Percentiles rank a stretch among this genome's conserved stretches.
Evolutionary conservation across 2,113 vertebrate species (phyloP).

Genomic region (Clarias batrachus): DNA sequence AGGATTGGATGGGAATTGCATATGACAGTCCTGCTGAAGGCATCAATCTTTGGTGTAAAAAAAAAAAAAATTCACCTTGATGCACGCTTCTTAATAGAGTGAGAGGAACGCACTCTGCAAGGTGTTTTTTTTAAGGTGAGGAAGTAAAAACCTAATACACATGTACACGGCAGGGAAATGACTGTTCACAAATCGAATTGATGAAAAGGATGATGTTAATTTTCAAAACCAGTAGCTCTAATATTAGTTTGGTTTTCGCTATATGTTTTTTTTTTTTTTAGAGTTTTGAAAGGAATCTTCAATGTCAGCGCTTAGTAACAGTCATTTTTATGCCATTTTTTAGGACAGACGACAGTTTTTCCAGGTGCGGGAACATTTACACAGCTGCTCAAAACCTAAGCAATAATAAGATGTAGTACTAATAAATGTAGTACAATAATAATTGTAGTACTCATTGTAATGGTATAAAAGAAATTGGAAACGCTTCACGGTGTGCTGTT

Average conservation of each 20-base stretch:
- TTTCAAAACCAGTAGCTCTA: not conserved
- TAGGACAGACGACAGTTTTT: no score
- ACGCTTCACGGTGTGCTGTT: not conserved
- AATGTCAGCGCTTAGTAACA: not conserved
- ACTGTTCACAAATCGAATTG: not conserved
- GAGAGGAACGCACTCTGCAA: not conserved
- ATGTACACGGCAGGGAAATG: not conserved
- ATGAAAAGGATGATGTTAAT: not conserved
- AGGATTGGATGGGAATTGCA: not conserved
- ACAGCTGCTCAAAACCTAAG: no score
- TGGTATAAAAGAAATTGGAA: not conserved
- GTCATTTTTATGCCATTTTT: not conserved
- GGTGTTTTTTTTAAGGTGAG: not conserved
- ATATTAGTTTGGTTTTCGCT: not conserved
- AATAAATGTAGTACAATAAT: not conserved
- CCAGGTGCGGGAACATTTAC: no score
- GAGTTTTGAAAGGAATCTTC: not conserved
- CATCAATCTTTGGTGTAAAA: slow-evolving; percentile 21
- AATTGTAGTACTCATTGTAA: not conserved
- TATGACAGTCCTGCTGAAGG: not conserved
- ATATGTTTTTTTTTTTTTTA: not conserved
- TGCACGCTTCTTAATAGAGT: not conserved
- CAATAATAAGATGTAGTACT: not conserved
- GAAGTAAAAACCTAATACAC: not conserved
- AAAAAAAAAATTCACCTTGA: slow-evolving; percentile 1